These are phyloP conservation scores for Nymphalis polychloros DNA, from an alignment of 2,888 invertebrate species.

Conservation along the genomic window DNA sequence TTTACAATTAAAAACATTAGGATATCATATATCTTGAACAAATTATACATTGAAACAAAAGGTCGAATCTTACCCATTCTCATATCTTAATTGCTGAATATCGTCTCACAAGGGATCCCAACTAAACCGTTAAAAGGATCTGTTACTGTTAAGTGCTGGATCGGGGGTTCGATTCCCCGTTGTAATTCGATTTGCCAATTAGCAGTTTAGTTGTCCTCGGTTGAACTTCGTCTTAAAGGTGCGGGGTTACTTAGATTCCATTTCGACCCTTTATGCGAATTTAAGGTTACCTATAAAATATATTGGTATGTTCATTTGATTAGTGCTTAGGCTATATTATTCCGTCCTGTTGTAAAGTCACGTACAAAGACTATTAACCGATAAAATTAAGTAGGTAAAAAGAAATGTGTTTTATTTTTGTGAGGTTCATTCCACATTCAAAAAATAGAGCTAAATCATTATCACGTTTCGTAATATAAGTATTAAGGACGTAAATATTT, in stretches of 20 bases:
- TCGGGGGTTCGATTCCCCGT: conserved; percentile 78
- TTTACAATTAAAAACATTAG: neutral
- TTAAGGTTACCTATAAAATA: conserved; percentile 23
- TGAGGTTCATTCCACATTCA: no score
- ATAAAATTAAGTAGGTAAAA: no score
- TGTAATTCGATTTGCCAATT: conserved; percentile 81
- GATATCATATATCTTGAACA: neutral
- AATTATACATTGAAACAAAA: neutral
- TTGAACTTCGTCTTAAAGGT: conserved; percentile 60
- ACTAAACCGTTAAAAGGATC: conserved; percentile 82
- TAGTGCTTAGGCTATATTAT: neutral
- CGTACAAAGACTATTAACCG: no score
- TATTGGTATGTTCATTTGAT: neutral
- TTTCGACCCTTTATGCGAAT: conserved; percentile 51
- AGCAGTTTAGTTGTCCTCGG: conserved; percentile 75
- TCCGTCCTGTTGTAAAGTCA: neutral
- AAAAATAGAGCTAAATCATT: no score
- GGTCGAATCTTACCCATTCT: conserved; percentile 50
- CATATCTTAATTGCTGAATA: conserved; percentile 72
- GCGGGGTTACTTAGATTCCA: conserved; percentile 53
- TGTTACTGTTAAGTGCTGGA: conserved; percentile 72
- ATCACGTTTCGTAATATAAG: no score
- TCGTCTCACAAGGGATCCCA: conserved; percentile 73
- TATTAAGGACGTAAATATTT: no score
- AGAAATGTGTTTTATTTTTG: no score